These are phyloP conservation scores for Clunio marinus DNA, from an alignment of 2,888 invertebrate genomes.

Conservation along the genomic window DNA sequence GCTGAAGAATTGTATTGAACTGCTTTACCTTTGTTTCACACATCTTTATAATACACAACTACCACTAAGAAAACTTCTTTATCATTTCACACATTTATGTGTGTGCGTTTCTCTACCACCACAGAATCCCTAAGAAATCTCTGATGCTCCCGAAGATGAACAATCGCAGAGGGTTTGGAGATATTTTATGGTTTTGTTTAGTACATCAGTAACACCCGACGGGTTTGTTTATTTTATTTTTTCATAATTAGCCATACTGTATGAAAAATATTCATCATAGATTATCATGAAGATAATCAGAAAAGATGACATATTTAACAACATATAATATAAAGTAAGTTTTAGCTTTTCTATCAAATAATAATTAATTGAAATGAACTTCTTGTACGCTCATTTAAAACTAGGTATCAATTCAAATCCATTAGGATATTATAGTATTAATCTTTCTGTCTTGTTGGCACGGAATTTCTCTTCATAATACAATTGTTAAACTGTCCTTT, in stretches of 20 bases:
- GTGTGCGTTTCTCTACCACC: not conserved
- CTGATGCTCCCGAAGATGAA: slow-evolving; percentile 2
- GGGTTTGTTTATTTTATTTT: not conserved
- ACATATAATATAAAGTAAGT: too few relatives aligned
- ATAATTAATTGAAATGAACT: slow-evolving; percentile 2
- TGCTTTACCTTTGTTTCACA: too few relatives aligned
- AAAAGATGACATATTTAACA: too few relatives aligned
- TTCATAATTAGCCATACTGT: not conserved
- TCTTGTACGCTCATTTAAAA: not conserved
- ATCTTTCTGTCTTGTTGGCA: not conserved
- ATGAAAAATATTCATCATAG: too few relatives aligned
- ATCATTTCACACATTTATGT: not conserved
- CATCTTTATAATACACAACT: too few relatives aligned
- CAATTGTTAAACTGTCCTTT: slow-evolving; percentile 3
- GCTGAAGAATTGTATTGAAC: too few relatives aligned
- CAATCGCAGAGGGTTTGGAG: not conserved
- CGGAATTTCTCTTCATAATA: not conserved
- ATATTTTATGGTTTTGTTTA: not conserved
- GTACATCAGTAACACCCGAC: not conserved
- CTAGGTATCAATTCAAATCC: not conserved
- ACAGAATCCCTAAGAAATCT: too few relatives aligned
- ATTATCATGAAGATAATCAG: too few relatives aligned
- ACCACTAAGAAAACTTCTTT: not conserved
- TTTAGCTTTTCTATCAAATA: not conserved
- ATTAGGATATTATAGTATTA: slow-evolving; percentile 10